Evolutionary conservation across 2,888 invertebrate species (phyloP).

Genomic region (Gortyna flavago): DNA sequence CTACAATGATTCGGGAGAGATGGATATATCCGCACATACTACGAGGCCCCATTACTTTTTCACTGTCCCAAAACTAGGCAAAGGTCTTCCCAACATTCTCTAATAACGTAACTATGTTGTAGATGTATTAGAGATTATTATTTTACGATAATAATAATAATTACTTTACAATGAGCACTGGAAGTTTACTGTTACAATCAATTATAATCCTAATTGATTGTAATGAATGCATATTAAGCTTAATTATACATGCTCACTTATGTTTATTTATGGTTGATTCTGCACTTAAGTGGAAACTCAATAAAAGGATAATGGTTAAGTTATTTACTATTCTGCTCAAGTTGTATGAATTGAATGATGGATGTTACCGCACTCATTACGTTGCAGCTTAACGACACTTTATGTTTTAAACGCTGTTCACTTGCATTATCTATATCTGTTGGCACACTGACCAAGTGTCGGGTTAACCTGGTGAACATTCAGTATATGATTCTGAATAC

Average conservation of each 20-base stretch:
- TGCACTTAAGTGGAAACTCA: conserved; percentile 28
- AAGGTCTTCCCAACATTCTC: background rate
- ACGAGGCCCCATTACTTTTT: no score
- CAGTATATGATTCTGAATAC: background rate
- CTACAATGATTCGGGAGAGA: background rate
- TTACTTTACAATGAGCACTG: background rate
- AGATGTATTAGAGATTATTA: background rate
- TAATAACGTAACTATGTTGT: background rate
- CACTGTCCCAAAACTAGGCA: background rate
- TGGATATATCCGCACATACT: background rate
- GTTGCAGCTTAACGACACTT: background rate
- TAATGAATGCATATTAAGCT: conserved; percentile 4
- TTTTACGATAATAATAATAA: background rate
- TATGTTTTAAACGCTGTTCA: background rate
- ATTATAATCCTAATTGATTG: conserved; percentile 7
- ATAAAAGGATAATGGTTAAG: conserved; percentile 26
- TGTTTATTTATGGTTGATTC: conserved; percentile 40
- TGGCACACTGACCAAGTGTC: background rate
- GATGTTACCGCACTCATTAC: conserved; percentile 8
- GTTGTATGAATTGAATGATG: conserved; percentile 32
- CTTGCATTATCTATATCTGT: background rate
- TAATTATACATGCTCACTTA: conserved; percentile 33
- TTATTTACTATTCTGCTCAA: conserved; percentile 43
- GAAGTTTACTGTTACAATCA: conserved; percentile 8
- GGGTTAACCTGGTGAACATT: no score